These are phyloP conservation scores for Ornithoptera alexandrae DNA, from an alignment of 2,888 invertebrate species.

Conservation along the genomic window DNA sequence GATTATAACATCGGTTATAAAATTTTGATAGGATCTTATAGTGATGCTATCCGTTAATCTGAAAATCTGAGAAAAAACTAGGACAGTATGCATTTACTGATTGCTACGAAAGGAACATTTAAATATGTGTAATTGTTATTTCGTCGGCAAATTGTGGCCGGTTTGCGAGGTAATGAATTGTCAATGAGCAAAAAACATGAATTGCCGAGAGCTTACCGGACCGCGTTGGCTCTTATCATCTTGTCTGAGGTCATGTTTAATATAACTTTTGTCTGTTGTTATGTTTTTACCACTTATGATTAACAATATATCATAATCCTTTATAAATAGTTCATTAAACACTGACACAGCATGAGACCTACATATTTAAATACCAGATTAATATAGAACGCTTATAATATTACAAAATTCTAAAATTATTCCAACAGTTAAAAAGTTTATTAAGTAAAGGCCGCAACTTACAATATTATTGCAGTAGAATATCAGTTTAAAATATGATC, in stretches of 20 bases:
- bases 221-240: conserved; percentile 28
- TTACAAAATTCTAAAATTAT: no score
- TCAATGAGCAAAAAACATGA: conserved; percentile 55
- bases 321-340: no score
- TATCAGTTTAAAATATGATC: not conserved
- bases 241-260: conserved; percentile 38
- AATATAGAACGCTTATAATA: no score
- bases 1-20: no score
- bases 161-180: conserved; percentile 59
- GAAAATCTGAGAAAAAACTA: conserved; percentile 52
- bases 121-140: conserved; percentile 63
- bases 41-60: not conserved
- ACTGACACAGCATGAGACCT: no score
- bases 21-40: no score
- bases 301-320: no score
- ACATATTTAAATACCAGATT: no score
- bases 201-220: conserved; percentile 26
- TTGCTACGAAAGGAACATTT: conserved; percentile 58
- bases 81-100: conserved; percentile 43
- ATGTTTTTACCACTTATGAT: conserved; percentile 7
- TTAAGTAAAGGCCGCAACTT: no score
- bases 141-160: conserved; percentile 60
- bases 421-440: no score
- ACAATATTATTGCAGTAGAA: no score
- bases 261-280: conserved; percentile 30